Evolutionary conservation across 2,888 invertebrate genomes (phyloP).

Genomic region (Epinotia brunnichana): DNA sequence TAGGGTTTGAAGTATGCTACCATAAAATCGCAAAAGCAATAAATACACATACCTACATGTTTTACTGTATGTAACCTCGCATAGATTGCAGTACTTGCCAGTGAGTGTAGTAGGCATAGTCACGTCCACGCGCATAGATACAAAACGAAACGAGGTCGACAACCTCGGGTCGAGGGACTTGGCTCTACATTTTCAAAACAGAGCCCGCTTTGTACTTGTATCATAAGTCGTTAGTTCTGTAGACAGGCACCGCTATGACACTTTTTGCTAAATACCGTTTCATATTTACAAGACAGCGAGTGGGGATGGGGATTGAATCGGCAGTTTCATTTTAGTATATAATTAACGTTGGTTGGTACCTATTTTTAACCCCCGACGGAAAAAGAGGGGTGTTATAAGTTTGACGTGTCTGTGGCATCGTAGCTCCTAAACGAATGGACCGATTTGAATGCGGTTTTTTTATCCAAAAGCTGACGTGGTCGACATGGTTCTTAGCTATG

Average conservation of each 20-base stretch:
- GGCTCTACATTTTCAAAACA: conserved; percentile 43
- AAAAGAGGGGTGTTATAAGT: too few species aligned
- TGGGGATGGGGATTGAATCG: conserved; percentile 22
- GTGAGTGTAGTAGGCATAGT: conserved; percentile 19
- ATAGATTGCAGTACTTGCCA: conserved; percentile 27
- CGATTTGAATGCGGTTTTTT: too few species aligned
- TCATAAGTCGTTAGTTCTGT: conserved; percentile 38
- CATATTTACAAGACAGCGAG: conserved; percentile 12
- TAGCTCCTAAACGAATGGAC: too few species aligned
- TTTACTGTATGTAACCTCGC: conserved; percentile 8
- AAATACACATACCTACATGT: not conserved
- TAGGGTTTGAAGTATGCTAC: too few species aligned
- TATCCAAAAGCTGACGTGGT: too few species aligned
- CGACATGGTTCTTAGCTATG: too few species aligned
- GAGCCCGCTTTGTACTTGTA: conserved; percentile 41
- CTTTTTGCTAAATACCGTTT: conserved; percentile 42
- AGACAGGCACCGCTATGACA: conserved; percentile 43
- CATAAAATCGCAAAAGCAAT: too few species aligned
- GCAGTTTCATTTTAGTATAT: conserved; percentile 14
- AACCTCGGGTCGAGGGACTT: conserved; percentile 40
- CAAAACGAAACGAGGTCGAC: conserved; percentile 41
- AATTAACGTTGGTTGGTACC: not conserved
- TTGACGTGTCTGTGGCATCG: too few species aligned
- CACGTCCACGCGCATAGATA: conserved; percentile 40
- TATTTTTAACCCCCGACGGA: too few species aligned